Evolutionary conservation across 2,113 vertebrate genomes (phyloP).

Genomic region (Prunella fulvescens): DNA sequence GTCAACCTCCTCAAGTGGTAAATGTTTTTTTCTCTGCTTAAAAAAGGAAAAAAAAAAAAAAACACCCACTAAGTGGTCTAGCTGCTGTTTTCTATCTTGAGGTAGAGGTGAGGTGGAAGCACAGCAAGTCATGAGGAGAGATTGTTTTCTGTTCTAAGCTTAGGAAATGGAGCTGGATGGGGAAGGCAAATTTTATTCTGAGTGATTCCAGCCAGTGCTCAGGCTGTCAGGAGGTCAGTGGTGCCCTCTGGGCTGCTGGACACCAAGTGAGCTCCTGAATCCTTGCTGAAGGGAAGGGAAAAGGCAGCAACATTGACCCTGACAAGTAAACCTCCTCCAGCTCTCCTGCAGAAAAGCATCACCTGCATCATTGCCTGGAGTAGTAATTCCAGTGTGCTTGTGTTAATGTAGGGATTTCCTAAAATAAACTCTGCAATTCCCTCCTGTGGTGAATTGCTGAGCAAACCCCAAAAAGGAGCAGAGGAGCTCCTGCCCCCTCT

Average conservation of each 20-base stretch:
- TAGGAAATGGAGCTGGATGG: background rate
- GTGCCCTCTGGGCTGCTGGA: background rate
- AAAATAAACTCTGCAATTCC: background rate
- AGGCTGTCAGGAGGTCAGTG: background rate
- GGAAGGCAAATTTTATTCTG: background rate
- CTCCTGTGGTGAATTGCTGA: background rate
- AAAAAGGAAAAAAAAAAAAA: background rate
- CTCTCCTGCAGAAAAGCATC: background rate
- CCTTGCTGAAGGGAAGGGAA: background rate
- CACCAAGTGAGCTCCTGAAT: background rate
- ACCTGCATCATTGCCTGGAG: background rate
- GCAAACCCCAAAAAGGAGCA: background rate
- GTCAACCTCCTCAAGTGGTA: conserved; percentile 71
- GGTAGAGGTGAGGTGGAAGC: background rate
- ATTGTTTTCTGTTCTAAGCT: background rate
- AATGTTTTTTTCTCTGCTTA: background rate
- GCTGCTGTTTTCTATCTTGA: background rate
- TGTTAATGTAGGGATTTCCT: background rate
- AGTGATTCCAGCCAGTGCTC: background rate
- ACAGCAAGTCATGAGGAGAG: background rate
- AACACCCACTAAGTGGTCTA: background rate
- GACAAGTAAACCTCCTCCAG: background rate
- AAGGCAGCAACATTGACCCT: background rate
- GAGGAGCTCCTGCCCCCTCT: accelerated
- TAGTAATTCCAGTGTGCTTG: background rate